Base-by-base conservation (phyloP, 2,888 invertebrate genomes). In the Limnephilus marmoratus region DNA sequence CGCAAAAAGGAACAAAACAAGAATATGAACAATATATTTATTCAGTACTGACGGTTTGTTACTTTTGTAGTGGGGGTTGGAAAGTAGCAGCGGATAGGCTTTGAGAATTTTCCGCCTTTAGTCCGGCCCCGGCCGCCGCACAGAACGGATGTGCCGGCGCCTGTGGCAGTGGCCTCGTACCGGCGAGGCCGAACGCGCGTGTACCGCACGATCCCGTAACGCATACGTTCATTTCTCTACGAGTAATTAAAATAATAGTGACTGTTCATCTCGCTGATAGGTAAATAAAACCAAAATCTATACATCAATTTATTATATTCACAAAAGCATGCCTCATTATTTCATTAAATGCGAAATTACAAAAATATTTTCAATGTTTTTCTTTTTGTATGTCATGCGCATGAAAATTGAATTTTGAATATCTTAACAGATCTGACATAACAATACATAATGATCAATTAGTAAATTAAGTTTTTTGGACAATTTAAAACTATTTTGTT, bases 101-200 rank as follows among this genome's bases (percentile, higher is more conserved):
- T 24, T 90, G 13, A 41, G 49, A 31, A 53, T 87, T 87, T 87
- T 53, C 87, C 87, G 34, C 87, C 12, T 37, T 90, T 91, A 93
- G 93, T 93, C 90, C 93, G 93, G 93, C 90, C 91, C 93, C 90
- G 93, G 91, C 93, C 90, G 93, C 93, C 92, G 92, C 49, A 90
- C 91, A 82, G 91, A 90, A 80, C 92, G 93, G 92, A 88, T 90
- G 92, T 85, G 91, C 91, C 91, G 86, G 80, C 90, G 53, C 81
- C 45, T 49, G 81, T 53, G 41, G 85, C 68, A 68, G 81, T 87
- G 90, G 83, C 90, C 68, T 86, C 86, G 37, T 41, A 82, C 88
- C 88, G 91, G 91, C 91, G 85, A 86, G 86, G 85, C 86, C 29
- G 87, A 53, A 29, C 53, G 34, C 87, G 87, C 87, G 87, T 53